Base-by-base conservation (phyloP, 1,140 invertebrate genomes). In the Scaptomyza pallida region DNA sequence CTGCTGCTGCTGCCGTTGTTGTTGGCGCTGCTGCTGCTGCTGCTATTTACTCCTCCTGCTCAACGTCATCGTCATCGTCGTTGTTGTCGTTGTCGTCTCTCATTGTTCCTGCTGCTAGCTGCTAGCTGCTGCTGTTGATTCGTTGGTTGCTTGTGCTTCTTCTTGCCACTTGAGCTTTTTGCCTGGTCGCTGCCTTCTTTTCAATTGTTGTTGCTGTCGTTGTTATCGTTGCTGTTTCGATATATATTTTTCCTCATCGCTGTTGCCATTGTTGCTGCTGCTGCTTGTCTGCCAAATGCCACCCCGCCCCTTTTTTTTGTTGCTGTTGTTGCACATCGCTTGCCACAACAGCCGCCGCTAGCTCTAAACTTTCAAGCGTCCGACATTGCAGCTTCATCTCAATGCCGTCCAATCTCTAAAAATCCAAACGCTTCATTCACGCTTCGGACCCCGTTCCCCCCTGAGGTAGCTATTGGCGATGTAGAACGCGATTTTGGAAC, bases 101-200 rank as follows among this genome's bases (percentile, higher is more conserved):
- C 72, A 79, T 81, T 79, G 78, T 75, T 81, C 55, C 67, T 72
- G 45, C 61, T 69, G 65, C 54, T n/a, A n/a, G n/a, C n/a, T n/a
- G n/a, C n/a, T n/a, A n/a, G n/a, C n/a, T 41, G 48, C 21, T 73
- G 64, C 72, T 72, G 78, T 79, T 79, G 78, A 81, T 81, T 76
- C 73, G 78, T 40, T 68, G 72, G 43, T 54, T 71, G 73, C 47
- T 51, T 45, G 33, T 71, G 21, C 43, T 61, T 21, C 59, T 64
- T 47, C 61, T 65, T 61, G 50, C 50, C 64, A 69, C 72, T 74
- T 73, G 63, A 62, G 65, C 64, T 69, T 73, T 61, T 68, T n/a
- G n/a, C 52, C 63, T 70, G 41, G 50, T 65, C 57, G 56, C 54
- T 70, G 64, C 69, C 68, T 72, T 67, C 65, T 54, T 78, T 78